A percentile compares a stretch with the other conserved stretches of the same genome.
phyloP scores from a whole-genome alignment of 1,140 invertebrate genomes.

The Saccostrea glomerata region DNA sequence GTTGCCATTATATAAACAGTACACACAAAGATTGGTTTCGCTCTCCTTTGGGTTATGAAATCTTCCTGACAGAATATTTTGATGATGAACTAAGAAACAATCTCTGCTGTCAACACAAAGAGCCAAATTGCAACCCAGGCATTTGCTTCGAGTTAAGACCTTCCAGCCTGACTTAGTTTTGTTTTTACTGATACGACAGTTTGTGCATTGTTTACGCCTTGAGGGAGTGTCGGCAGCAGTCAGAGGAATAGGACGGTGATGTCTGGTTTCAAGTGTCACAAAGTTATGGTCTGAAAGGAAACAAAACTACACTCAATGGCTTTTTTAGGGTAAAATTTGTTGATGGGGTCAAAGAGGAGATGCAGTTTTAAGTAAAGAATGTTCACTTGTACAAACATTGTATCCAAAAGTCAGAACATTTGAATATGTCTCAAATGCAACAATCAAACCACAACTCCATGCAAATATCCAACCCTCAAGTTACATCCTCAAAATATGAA shows the following conservation, averaged over 20 bases:
- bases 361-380: neutral
- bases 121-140: slow-evolving; percentile 52
- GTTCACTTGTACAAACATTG: neutral
- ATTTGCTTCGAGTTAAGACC: slow-evolving; percentile 47
- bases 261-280: slow-evolving; percentile 33
- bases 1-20: slow-evolving; percentile 10
- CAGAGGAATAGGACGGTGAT: slow-evolving; percentile 10
- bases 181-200: slow-evolving; percentile 49
- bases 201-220: slow-evolving; percentile 48
- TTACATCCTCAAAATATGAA: neutral
- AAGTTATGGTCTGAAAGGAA: slow-evolving; percentile 13
- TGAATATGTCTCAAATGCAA: neutral
- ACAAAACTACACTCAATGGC: slow-evolving; percentile 22
- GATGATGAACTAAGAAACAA: slow-evolving; percentile 27
- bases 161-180: slow-evolving; percentile 51
- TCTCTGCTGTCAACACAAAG: slow-evolving; percentile 45
- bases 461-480: neutral
- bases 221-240: slow-evolving; percentile 18
- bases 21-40: neutral
- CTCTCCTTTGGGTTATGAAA: neutral
- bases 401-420: neutral
- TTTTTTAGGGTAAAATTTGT: neutral
- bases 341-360: neutral
- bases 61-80: neutral
- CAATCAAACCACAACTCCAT: neutral